Percentiles rank a stretch among this genome's conserved stretches.
These are phyloP conservation scores for Nanger granti DNA, from an alignment of 2,113 vertebrate species.

Conservation along the genomic window DNA sequence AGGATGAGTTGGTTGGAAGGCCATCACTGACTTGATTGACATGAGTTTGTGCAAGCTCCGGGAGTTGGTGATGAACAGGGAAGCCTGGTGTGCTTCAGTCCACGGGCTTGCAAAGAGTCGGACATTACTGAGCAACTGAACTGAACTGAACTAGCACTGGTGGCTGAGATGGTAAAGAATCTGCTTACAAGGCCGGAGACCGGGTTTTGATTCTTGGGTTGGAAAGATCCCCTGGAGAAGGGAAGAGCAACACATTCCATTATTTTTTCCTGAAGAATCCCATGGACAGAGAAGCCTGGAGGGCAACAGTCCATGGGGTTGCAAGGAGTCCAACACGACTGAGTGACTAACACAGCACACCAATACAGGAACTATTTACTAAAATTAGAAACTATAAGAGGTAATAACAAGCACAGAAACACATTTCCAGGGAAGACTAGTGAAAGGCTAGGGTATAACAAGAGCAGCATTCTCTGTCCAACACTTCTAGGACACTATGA, in stretches of 20 bases:
- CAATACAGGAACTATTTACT: neutral
- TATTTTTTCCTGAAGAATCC: neutral
- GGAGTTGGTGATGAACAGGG: neutral
- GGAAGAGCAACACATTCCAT: neutral
- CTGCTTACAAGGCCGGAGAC: neutral
- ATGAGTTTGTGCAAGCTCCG: neutral
- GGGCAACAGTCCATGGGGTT: neutral
- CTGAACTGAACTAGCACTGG: neutral
- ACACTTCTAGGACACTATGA: neutral
- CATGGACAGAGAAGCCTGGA: neutral
- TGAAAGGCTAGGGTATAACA: neutral
- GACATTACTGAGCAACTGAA: fast-evolving
- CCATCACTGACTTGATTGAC: neutral
- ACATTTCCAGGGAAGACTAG: neutral
- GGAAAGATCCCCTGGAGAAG: neutral
- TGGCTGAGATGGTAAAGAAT: neutral
- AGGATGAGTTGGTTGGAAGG: neutral
- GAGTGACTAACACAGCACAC: neutral
- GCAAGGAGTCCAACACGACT: neutral
- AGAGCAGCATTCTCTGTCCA: neutral
- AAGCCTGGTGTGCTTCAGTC: fast-evolving
- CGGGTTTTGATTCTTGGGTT: neutral
- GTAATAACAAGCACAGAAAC: neutral
- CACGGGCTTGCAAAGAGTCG: neutral
- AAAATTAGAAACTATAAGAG: neutral